Conservation (phyloP, 2,113 vertebrate species). For the Castor canadensis region DNA sequence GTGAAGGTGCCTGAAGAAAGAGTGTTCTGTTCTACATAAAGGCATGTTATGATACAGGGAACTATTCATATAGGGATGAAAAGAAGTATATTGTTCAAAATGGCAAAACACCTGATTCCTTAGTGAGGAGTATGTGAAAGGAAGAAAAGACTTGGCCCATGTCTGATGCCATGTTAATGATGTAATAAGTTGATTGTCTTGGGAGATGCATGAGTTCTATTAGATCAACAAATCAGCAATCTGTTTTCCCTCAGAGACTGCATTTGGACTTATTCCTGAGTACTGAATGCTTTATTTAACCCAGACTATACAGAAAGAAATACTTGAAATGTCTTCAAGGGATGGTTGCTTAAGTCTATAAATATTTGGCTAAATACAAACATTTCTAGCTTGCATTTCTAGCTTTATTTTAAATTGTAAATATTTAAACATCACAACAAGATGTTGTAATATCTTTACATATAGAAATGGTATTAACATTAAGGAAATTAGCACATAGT, state of each 20-base stretch:
- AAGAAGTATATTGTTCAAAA: neutral
- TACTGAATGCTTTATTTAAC: neutral
- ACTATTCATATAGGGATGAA: neutral
- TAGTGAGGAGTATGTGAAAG: too few relatives aligned
- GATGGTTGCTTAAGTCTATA: neutral
- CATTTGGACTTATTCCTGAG: neutral
- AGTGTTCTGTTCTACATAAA: neutral
- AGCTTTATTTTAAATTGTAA: too few relatives aligned
- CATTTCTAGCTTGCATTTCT: too few relatives aligned
- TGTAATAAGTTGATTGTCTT: neutral
- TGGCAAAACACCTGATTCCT: neutral
- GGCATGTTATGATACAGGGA: neutral
- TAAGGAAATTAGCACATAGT: too few relatives aligned
- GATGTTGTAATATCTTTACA: neutral
- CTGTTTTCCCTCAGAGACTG: fast-evolving
- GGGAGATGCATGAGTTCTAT: too few relatives aligned
- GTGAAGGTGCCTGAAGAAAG: neutral
- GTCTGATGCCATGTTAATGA: neutral
- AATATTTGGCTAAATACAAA: neutral
- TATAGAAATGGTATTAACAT: neutral
- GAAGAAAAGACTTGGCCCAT: too few relatives aligned
- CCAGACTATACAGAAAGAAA: neutral
- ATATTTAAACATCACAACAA: neutral
- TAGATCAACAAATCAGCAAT: neutral
- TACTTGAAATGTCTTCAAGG: neutral